Conservation (phyloP, 2,797 vertebrate genomes). For the Threskiornis aethiopicus region DNA sequence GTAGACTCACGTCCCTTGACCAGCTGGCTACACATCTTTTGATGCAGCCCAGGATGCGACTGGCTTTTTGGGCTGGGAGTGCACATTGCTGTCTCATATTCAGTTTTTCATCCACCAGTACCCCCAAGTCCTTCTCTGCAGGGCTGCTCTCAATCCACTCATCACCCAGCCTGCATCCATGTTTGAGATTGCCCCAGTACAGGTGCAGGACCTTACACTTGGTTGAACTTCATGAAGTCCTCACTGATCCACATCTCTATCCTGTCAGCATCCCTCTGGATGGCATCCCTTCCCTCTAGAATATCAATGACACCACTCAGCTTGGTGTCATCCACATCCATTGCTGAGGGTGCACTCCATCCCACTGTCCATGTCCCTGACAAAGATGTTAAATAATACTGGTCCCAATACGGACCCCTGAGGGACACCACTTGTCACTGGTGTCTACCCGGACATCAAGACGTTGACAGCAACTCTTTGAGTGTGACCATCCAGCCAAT, state of each 20-base stretch:
- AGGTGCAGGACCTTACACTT: neutral
- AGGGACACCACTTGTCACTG: neutral
- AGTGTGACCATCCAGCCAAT: neutral
- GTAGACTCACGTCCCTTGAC: accelerated
- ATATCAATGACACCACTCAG: too few relatives aligned
- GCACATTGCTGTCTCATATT: neutral
- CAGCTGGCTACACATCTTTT: neutral
- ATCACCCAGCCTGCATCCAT: neutral
- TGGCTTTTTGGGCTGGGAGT: neutral
- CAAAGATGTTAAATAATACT: neutral
- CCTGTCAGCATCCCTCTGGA: neutral
- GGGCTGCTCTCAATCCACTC: neutral
- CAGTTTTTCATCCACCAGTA: neutral
- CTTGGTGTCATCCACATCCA: neutral
- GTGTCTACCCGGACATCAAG: neutral
- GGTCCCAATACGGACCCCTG: accelerated
- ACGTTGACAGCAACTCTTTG: neutral
- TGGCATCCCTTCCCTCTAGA: neutral
- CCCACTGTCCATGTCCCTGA: too few relatives aligned
- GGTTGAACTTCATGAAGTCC: neutral
- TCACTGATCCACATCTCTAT: accelerated
- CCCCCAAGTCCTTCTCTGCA: neutral
- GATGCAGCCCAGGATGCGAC: neutral
- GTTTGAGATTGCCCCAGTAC: neutral
- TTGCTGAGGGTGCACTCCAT: neutral